Conservation (phyloP, 2,888 invertebrate genomes). For the Opisthograptis luteolata region DNA sequence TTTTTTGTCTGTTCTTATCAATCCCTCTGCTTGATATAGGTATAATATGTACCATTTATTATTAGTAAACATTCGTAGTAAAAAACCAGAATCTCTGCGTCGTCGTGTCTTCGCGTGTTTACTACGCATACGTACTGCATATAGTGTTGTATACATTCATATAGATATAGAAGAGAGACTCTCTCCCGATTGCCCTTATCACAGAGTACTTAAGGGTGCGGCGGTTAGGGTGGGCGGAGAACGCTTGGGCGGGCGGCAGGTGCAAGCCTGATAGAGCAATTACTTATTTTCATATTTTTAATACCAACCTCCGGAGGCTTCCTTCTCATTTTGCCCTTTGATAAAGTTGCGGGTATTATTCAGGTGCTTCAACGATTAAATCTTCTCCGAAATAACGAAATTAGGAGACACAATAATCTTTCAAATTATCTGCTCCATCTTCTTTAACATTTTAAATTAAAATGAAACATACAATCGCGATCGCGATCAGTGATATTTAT, state of each 20-base stretch:
- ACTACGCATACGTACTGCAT: no score
- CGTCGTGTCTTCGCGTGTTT: no score
- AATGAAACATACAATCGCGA: constrained; percentile 26
- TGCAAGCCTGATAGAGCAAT: constrained; percentile 75
- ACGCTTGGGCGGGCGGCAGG: constrained; percentile 62
- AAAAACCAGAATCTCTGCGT: no score
- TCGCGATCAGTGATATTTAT: constrained; percentile 19
- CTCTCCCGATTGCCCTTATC: constrained; percentile 62
- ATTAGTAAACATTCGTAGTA: constrained; percentile 17
- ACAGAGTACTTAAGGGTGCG: constrained; percentile 59
- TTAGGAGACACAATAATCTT: constrained; percentile 38
- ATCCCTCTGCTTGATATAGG: no score
- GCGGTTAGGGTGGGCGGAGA: constrained; percentile 42
- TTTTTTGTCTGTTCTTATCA: not conserved
- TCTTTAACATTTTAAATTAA: constrained; percentile 36
- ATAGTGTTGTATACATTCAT: constrained; percentile 42
- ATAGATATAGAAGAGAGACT: constrained; percentile 46
- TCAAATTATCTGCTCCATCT: constrained; percentile 31
- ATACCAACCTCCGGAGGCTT: constrained; percentile 58
- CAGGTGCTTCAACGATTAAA: constrained; percentile 46
- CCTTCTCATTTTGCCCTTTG: constrained; percentile 56
- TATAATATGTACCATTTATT: no score
- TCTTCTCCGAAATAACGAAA: constrained; percentile 33
- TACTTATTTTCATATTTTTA: constrained; percentile 80
- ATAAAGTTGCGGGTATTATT: constrained; percentile 59